A percentile compares a stretch with the other conserved stretches of the same genome.
Conservation (phyloP, 2,888 invertebrate species). For the Lepidochrysops patricia region DNA sequence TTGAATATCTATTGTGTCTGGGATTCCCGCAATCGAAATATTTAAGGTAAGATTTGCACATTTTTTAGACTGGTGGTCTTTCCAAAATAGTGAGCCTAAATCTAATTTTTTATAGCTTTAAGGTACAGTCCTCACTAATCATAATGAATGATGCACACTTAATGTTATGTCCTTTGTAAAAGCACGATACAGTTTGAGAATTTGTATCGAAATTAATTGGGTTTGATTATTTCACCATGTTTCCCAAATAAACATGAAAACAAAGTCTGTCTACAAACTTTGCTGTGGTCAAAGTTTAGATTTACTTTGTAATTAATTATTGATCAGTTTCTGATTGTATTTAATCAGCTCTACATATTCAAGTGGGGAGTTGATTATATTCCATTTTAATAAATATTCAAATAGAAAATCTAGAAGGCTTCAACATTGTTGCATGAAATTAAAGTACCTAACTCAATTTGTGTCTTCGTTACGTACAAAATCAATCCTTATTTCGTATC, state of each 20-base stretch:
- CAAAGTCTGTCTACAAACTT: neutral
- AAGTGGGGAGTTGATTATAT: neutral
- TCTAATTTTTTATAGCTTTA: too few relatives aligned
- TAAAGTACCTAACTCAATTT: neutral
- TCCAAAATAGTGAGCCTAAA: too few relatives aligned
- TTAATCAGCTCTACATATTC: neutral
- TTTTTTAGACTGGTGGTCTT: too few relatives aligned
- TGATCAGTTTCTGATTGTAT: neutral
- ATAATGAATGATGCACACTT: neutral
- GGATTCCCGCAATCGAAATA: too few relatives aligned
- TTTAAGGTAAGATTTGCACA: too few relatives aligned
- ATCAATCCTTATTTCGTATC: neutral
- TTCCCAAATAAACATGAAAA: neutral
- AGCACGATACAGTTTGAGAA: neutral
- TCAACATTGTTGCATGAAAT: neutral
- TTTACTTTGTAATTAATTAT: slow-evolving; percentile 2
- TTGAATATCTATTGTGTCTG: too few relatives aligned
- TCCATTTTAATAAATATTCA: slow-evolving; percentile 10
- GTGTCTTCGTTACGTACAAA: neutral
- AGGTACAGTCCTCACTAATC: neutral
- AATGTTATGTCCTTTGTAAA: neutral
- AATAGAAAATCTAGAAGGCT: neutral
- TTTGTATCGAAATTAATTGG: neutral
- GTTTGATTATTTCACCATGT: neutral
- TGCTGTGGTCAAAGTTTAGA: slow-evolving; percentile 1